Base-by-base conservation (phyloP, 2,113 vertebrate genomes). In the Passer montanus region DNA sequence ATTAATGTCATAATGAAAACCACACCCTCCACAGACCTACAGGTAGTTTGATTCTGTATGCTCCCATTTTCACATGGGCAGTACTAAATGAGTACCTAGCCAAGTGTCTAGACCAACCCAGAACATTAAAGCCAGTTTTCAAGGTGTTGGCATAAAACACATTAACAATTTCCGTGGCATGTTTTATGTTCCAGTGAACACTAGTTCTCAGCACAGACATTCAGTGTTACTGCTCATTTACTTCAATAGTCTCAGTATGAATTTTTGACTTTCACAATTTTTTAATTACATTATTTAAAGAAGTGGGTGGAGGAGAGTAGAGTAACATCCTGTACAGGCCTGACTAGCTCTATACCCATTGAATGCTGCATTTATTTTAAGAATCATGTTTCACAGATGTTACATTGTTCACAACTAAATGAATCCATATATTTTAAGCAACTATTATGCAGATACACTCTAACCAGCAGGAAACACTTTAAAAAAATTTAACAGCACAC, bases 371-470 rank as follows among this genome's bases (percentile, higher is more conserved):
- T 82, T 90, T 89, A 95, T 94, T 97, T 94, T 95, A 95, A 85
- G 89, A 94, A 84, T 66, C 37, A 41, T 64, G 91, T 87, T 96
- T 91, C 93, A 95, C 93, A 96, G 93, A 94, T 78, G 53, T 89
- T 91, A 85, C 67, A 96, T 89, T 95, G 93, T 95, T 94, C 91
- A 91, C 49, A 91, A 64, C 62, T 95, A 94, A 91, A 94, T 82
- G n/a, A 93, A 91, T 85, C 50, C 75, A 83, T 83, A 37, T 84
- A 87, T 91, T 94, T 72, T 84, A 74, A 37, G 75, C 79, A 94
- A 56, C 67, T 59, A 84, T 90, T 96, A 97, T 52, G 80, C 30
- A 82, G 74, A 92, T 18, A 79, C 21, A 47, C 24, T 81, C 49
- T 50, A 88, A 66, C 35, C 11, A 90, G 62, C 43, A 94, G 66